Percentiles rank a stretch among this genome's conserved stretches.
These are phyloP conservation scores for Nymphalis c-album DNA, from an alignment of 2,888 invertebrate species.

Conservation along the genomic window DNA sequence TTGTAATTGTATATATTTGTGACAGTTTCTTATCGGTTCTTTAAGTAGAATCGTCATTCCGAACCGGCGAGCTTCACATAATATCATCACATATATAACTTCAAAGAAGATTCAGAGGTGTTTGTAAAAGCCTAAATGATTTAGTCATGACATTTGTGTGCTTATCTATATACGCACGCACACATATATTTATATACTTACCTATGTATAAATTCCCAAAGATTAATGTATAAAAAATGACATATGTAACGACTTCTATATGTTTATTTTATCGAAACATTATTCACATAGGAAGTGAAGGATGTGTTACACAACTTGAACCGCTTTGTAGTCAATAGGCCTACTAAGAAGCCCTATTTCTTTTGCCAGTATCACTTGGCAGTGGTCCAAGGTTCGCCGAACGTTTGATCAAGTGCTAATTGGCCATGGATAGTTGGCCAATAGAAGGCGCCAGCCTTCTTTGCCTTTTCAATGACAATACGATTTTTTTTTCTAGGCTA, in stretches of 20 bases:
- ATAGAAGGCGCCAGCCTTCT: conserved; percentile 13
- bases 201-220: too few relatives aligned
- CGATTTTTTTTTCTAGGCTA: conserved; percentile 6
- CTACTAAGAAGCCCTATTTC: conserved; percentile 19
- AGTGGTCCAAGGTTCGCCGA: conserved; percentile 19
- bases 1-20: not conserved
- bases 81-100: too few relatives aligned
- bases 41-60: not conserved
- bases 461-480: not conserved
- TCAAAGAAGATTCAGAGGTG: too few relatives aligned
- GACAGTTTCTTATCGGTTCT: not conserved
- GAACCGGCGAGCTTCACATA: not conserved
- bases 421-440: conserved; percentile 21
- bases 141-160: not conserved
- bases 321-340: conserved; percentile 22
- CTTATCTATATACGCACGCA: too few relatives aligned
- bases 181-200: too few relatives aligned
- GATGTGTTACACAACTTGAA: conserved; percentile 16
- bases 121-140: too few relatives aligned
- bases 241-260: too few relatives aligned
- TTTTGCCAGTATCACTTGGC: conserved; percentile 15
- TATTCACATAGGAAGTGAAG: conserved; percentile 2
- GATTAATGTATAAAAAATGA: too few relatives aligned
- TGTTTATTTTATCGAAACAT: not conserved
- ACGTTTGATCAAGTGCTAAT: conserved; percentile 28